These are phyloP conservation scores for Prosapia bicincta DNA, from an alignment of 2,888 invertebrate species.

Conservation along the genomic window DNA sequence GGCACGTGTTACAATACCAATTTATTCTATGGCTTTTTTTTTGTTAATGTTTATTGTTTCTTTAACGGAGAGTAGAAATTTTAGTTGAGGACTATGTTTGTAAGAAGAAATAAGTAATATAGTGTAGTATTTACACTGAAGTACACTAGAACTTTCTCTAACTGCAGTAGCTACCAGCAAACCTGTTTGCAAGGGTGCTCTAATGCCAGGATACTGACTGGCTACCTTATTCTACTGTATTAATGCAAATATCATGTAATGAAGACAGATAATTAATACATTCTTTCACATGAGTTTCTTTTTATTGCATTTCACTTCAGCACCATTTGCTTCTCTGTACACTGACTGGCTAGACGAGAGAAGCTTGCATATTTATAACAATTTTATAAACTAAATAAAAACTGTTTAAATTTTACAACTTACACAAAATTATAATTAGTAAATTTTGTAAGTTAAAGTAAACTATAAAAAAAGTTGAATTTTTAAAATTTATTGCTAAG, in stretches of 20 bases:
- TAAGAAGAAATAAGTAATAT: no score
- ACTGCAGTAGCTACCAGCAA: not conserved
- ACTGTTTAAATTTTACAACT: no score
- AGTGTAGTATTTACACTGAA: not conserved
- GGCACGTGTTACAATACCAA: no score
- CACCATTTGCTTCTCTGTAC: no score
- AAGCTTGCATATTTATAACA: no score
- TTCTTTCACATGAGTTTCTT: not conserved
- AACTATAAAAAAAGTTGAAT: no score
- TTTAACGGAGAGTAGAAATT: not conserved
- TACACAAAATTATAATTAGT: no score
- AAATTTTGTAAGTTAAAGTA: no score
- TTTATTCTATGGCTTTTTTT: no score
- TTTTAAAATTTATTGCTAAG: no score
- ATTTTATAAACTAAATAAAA: no score
- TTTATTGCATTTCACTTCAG: not conserved
- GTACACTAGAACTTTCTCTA: not conserved
- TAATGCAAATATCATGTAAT: not conserved
- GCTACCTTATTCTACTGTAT: not conserved
- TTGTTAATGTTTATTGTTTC: not conserved
- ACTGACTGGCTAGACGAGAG: no score
- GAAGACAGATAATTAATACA: not conserved
- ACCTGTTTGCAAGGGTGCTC: not conserved
- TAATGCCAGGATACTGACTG: not conserved
- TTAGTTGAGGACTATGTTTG: not conserved